Conservation (phyloP, 1,140 invertebrate genomes). For the Drosophila novamexicana region DNA sequence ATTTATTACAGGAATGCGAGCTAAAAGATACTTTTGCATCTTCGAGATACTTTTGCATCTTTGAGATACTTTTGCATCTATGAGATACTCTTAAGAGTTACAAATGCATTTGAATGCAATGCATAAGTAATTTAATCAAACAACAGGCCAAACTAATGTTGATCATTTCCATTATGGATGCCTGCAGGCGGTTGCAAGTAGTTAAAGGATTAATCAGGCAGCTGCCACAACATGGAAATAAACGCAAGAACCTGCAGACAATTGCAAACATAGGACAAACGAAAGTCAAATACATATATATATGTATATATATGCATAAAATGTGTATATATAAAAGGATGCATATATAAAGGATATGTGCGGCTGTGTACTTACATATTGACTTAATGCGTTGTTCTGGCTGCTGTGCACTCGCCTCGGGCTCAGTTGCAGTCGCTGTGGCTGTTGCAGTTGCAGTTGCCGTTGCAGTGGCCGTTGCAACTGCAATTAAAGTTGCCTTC, state of each 20-base stretch:
- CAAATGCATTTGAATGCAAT: constrained; percentile 1
- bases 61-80: background rate
- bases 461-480: constrained; percentile 18
- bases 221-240: constrained; percentile 34
- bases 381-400: constrained; percentile 54
- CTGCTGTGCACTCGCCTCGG: constrained; percentile 21
- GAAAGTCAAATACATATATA: constrained; percentile 9
- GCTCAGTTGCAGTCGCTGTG: constrained; percentile 23
- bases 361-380: constrained; percentile 56
- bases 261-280: constrained; percentile 17
- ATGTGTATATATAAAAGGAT: background rate
- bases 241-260: constrained; percentile 21
- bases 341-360: constrained; percentile 6
- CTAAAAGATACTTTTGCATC: no score
- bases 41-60: no score
- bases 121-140: constrained; percentile 42
- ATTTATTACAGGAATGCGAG: no score
- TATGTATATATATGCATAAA: constrained; percentile 12
- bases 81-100: background rate
- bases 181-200: background rate
- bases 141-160: constrained; percentile 26
- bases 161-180: constrained; percentile 40
- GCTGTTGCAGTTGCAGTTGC: constrained; percentile 5
- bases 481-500: constrained; percentile 44
- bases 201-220: constrained; percentile 44